These are phyloP conservation scores for Buathra laborator DNA, from an alignment of 2,888 invertebrate species.

Conservation along the genomic window DNA sequence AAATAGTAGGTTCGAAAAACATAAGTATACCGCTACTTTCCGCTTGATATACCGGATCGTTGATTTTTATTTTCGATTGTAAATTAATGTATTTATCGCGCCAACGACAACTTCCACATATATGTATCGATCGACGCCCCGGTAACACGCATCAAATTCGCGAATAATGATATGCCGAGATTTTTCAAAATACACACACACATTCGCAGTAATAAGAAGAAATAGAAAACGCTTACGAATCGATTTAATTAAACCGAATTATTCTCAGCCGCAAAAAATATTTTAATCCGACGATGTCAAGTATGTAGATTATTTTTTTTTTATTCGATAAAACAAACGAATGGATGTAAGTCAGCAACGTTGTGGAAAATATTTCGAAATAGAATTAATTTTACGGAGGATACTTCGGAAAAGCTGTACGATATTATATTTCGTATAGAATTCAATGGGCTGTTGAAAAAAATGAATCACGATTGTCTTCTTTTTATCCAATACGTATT, in stretches of 20 bases:
- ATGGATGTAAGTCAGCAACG: too few relatives aligned
- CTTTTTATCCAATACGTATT: too few relatives aligned
- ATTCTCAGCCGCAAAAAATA: background rate
- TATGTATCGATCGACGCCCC: conserved; percentile 34
- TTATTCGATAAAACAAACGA: too few relatives aligned
- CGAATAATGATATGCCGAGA: conserved; percentile 10
- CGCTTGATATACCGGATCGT: background rate
- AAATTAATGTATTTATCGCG: background rate
- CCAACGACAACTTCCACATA: conserved; percentile 3
- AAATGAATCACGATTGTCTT: too few relatives aligned
- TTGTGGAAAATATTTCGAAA: too few relatives aligned
- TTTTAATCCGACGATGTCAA: background rate
- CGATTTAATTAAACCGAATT: background rate
- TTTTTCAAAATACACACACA: conserved; percentile 15
- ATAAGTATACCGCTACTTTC: conserved; percentile 37
- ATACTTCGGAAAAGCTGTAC: too few relatives aligned
- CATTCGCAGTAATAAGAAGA: conserved; percentile 11
- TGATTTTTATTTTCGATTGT: background rate
- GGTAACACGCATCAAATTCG: conserved; percentile 30
- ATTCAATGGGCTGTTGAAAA: too few relatives aligned
- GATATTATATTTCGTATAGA: too few relatives aligned
- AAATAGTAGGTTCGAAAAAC: conserved; percentile 17
- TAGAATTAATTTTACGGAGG: too few relatives aligned
- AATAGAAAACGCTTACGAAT: background rate
- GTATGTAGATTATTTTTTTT: background rate